Evolutionary conservation across 2,888 invertebrate species (phyloP), one percentile per base, ranked within the genome.

Genomic region (Drosophila stalkeri): DNA sequence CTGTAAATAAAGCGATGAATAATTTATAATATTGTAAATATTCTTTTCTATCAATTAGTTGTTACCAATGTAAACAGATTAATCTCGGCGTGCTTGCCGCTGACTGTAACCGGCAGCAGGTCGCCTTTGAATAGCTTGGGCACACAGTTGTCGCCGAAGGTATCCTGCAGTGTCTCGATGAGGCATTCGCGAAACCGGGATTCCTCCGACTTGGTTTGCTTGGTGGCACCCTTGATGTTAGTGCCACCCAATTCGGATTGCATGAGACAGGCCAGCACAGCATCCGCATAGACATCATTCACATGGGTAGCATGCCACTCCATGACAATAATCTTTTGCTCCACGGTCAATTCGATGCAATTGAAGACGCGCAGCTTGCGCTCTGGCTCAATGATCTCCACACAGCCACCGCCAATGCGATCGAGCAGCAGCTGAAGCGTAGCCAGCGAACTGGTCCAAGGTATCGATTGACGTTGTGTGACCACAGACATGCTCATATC

Each of bases 271-370:
- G 97, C 97, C 63, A 99, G 94, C 35, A 98, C 96, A 35, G 99
- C 97, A 94, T 99, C 99, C 35, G 99, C 99, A 93, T 97, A 99
- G 98, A 99, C 99, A 93, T 99, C 99, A 91, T 98, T 97, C 52
- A 99, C 96, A 0, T 99, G 99, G 91, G 97, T 97, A 9, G 99
- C 98, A 51, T 96, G 94, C 99, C 99, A 99, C 95, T 99, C 98
- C 68, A 99, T 94, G 0, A 97, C 96, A 35, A 98, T 96, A 80
- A 97, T 95, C 92, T 96, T 96, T 43, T 95, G 95, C 80, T 98
- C 98, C 18, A 98, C 94, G 0, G 95, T 95, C 43, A 99, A 95
- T 77, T 97, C 97, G 49, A 99, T 94, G 77, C 96, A 96, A 83
- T 96, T 95, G 93, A 98, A 99, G 8, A 98, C 96, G 14, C 95